Evolutionary conservation across 2,113 vertebrate species (phyloP), one percentile per base, ranked within the genome.

Genomic region (Nicator chloris): DNA sequence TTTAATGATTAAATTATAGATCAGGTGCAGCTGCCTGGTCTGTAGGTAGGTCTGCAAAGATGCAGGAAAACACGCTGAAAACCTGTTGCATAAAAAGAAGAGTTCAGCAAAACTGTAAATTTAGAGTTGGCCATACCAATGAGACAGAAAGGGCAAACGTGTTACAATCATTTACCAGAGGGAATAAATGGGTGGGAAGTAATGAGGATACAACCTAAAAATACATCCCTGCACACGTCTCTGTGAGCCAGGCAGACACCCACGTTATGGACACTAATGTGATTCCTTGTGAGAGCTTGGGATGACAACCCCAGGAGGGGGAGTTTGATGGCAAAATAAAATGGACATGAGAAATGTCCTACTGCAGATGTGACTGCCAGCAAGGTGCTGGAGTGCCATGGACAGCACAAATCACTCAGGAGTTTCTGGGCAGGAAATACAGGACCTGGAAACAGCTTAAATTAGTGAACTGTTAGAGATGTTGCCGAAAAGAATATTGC

Each of bases 131-230:
- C 30, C 11, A 2, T 7, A 21, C 28, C 66, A 68, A n/a, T 49
- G 69, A 86, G 78, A 92, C 61, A 61, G 69, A 65, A 91, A 93
- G 83, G 91, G 31, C 89, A 82, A 85, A 75, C 1, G 31, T 69
- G 65, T 28, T 76, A 23, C 64, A 53, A 7, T 60, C 61, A 7
- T 53, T 86, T 45, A 84, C 77, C 60, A 86, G 77, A 65, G 70
- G 45, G 72, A 68, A 84, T 57, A 91, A 93, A 91, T 11, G 57
- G 45, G 28, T 4, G 28, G 78, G 73, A 91, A 86, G 49, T 68
- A 91, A 93, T 86, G 82, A 95, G 83, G 84, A 56, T 72, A 17
- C 4, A 78, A 44, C 40, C 88, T 93, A 84, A 96, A 95, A 94
- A 93, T 90, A 95, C 53, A 78, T 22, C 24, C 61, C 53, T 59